Percentiles rank a stretch among this genome's conserved stretches.
phyloP scores from a whole-genome alignment of 2,888 invertebrate genomes.

The Meta bourneti region DNA sequence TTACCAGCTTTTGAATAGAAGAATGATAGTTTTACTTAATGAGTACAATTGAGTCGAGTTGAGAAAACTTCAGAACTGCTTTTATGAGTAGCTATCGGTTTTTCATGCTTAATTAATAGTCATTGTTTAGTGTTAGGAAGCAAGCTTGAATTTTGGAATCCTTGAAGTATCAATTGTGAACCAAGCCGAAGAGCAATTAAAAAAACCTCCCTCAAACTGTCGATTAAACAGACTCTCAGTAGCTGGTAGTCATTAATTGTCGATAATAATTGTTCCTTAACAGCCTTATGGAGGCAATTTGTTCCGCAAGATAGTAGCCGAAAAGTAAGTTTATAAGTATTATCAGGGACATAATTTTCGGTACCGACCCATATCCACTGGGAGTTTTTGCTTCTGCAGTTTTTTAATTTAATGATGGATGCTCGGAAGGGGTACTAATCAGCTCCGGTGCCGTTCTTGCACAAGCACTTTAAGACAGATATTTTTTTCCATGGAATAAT shows the following conservation, averaged over 20 bases:
- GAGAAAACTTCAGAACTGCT: no score
- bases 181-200: no score
- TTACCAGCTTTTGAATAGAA: no score
- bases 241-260: background rate
- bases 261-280: slow-evolving; percentile 17
- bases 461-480: slow-evolving; percentile 35
- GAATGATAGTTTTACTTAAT: no score
- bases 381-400: background rate
- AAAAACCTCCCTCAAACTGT: background rate
- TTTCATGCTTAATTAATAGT: no score
- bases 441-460: slow-evolving; percentile 20
- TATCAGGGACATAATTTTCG: background rate
- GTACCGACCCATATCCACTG: background rate
- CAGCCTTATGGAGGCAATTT: background rate
- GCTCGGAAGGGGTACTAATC: slow-evolving; percentile 6
- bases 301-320: background rate
- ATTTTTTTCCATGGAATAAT: slow-evolving; percentile 48
- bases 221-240: background rate
- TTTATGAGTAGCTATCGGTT: no score
- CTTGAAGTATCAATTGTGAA: no score
- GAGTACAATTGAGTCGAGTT: no score
- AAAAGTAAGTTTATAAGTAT: slow-evolving; percentile 1
- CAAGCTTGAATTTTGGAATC: no score
- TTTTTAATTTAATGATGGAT: background rate
- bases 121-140: no score